These are phyloP conservation scores for Gallinago nigripennis DNA, from an alignment of 2,797 vertebrate genomes.

Conservation along the genomic window DNA sequence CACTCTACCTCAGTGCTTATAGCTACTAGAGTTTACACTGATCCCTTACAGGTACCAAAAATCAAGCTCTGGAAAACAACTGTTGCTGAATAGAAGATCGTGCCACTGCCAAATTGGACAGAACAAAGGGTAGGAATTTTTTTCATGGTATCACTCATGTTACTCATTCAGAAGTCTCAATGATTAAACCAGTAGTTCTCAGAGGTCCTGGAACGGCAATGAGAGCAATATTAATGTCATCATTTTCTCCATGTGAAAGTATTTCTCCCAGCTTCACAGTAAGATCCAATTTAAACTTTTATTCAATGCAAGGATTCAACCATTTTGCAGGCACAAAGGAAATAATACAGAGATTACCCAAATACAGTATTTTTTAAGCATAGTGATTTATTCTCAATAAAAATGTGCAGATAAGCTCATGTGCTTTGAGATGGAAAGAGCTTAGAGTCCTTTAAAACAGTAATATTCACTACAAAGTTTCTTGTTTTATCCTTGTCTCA, in stretches of 20 bases:
- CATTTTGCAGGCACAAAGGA: not conserved
- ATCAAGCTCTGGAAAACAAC: not conserved
- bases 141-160: not conserved
- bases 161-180: not conserved
- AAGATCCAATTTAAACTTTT: not conserved
- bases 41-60: not conserved
- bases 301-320: not conserved
- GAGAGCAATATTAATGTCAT: not conserved
- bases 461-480: not conserved
- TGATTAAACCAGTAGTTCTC: not conserved
- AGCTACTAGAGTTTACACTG: not conserved
- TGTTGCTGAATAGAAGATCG: not conserved
- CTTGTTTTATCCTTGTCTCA: not conserved
- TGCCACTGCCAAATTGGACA: not conserved
- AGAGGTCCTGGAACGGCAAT: not conserved
- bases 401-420: not conserved
- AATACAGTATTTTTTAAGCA: not conserved
- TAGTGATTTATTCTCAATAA: not conserved
- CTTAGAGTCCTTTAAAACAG: not conserved
- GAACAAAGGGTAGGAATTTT: not conserved
- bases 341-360: not conserved
- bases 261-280: not conserved
- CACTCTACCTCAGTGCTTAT: not conserved
- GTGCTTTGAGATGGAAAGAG: not conserved
- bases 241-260: not conserved